These are phyloP conservation scores for Neocrepidodera transversa DNA, from an alignment of 2,888 invertebrate species.

Conservation along the genomic window DNA sequence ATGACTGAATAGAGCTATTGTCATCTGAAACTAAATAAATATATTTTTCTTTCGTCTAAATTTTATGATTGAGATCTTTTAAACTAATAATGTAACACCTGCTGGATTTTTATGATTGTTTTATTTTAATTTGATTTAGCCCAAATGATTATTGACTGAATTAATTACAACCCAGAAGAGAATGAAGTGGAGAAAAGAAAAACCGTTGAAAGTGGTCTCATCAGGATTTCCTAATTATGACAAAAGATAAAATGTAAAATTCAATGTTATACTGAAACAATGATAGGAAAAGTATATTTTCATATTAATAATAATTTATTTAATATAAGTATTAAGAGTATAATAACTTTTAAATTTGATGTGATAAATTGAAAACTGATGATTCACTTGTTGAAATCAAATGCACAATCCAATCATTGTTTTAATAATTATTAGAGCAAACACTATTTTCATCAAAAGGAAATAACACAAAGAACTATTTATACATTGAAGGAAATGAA, in stretches of 20 bases:
- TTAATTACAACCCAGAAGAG: background rate
- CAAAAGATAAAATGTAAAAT: no score
- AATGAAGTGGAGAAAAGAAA: no score
- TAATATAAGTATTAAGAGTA: no score
- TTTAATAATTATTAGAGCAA: constrained; percentile 37
- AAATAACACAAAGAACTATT: constrained; percentile 16
- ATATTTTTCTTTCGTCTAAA: background rate
- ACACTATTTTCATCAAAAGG: constrained; percentile 21
- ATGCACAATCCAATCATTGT: constrained; percentile 31
- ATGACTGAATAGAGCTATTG: constrained; percentile 88
- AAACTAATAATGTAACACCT: background rate
- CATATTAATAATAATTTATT: no score
- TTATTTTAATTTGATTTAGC: background rate
- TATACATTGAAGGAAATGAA: constrained; percentile 14
- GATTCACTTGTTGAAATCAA: no score
- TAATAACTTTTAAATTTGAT: no score
- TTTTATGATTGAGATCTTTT: no score
- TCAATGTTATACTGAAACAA: no score
- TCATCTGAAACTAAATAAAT: constrained; percentile 77
- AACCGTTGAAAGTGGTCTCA: no score
- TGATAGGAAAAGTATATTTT: no score
- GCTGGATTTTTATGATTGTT: background rate
- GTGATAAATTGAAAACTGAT: no score
- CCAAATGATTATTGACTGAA: background rate
- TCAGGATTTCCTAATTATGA: no score